Conservation (phyloP, 2,113 vertebrate species). For the Zeus faber region DNA sequence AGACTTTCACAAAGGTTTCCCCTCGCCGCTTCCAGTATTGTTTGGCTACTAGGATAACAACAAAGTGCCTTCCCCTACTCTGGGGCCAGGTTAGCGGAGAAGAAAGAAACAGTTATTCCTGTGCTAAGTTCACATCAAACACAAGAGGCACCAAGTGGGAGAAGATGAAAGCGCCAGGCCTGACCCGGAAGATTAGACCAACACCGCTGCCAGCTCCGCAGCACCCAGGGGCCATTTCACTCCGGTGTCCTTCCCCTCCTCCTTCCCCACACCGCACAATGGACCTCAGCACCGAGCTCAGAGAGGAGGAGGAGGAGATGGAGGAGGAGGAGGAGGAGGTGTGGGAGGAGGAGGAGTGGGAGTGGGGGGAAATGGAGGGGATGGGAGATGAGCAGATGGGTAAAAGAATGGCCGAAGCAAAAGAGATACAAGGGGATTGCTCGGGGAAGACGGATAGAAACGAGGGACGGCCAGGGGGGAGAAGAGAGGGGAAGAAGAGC, state of each 20-base stretch:
- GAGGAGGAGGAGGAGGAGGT: not conserved
- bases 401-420: not conserved
- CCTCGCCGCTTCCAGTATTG: slow-evolving; percentile 70
- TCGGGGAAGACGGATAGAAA: slow-evolving; percentile 24
- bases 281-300: slow-evolving; percentile 53
- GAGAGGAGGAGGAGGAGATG: slow-evolving; percentile 25
- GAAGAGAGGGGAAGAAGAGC: slow-evolving; percentile 22
- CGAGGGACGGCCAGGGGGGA: slow-evolving; percentile 31
- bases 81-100: slow-evolving; percentile 69
- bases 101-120: slow-evolving; percentile 74
- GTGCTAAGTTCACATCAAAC: slow-evolving; percentile 80
- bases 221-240: slow-evolving; percentile 69
- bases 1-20: slow-evolving; percentile 71
- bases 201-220: slow-evolving; percentile 70
- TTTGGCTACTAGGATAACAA: slow-evolving; percentile 75
- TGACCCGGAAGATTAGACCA: slow-evolving; percentile 78
- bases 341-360: not conserved
- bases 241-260: slow-evolving; percentile 57
- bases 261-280: slow-evolving; percentile 41
- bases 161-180: slow-evolving; percentile 73
- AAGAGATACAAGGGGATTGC: slow-evolving; percentile 37
- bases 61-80: slow-evolving; percentile 69
- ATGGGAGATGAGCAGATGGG: not conserved
- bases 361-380: not conserved
- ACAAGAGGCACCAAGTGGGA: slow-evolving; percentile 70